Conservation (phyloP, 1,140 invertebrate species). For the Heliconius himera region DNA sequence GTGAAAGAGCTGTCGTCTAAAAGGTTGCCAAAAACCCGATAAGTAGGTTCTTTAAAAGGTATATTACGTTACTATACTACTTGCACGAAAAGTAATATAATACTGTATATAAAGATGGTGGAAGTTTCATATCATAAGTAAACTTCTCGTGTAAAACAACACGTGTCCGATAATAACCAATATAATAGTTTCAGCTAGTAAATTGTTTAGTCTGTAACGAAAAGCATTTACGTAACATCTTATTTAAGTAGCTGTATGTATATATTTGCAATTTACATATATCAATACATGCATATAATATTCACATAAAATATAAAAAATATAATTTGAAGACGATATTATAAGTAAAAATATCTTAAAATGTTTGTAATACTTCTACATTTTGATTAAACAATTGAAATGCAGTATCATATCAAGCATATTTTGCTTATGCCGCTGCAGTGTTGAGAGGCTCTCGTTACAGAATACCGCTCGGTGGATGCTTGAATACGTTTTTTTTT, state of each 20-base stretch:
- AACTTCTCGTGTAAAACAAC: conserved; percentile 11
- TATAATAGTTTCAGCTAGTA: background rate
- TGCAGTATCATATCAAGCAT: conserved; percentile 13
- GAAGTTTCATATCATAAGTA: background rate
- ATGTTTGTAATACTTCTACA: conserved; percentile 2
- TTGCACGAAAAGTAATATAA: background rate
- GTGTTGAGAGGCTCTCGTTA: conserved; percentile 40
- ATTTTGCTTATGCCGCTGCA: conserved; percentile 36
- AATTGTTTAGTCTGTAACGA: background rate
- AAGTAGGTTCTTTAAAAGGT: conserved; percentile 30
- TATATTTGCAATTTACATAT: background rate
- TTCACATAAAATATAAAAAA: background rate
- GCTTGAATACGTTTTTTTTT: conserved; percentile 29
- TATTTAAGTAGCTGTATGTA: background rate
- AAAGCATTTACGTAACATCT: background rate
- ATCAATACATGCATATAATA: background rate
- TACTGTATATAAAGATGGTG: background rate
- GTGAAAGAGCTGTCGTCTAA: conserved; percentile 33
- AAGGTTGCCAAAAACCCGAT: conserved; percentile 33
- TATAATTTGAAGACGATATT: background rate
- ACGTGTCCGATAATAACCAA: background rate
- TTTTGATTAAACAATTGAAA: conserved; percentile 35
- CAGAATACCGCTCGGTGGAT: conserved; percentile 31
- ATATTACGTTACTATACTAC: conserved; percentile 12
- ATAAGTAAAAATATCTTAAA: background rate